Conservation (phyloP, 1,140 invertebrate genomes). For the Popillia japonica region DNA sequence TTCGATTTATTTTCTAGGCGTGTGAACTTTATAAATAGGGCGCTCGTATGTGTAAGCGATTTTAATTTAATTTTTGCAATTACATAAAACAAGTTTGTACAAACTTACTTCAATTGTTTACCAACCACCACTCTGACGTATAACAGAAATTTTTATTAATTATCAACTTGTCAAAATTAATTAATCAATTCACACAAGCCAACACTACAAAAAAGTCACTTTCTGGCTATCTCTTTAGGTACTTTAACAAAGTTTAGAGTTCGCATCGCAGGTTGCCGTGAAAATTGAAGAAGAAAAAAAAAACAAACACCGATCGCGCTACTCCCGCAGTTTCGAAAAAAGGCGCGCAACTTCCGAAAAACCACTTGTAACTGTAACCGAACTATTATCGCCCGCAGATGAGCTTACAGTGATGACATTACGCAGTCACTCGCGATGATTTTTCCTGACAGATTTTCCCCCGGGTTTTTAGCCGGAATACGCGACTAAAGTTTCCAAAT, state of each 20-base stretch:
- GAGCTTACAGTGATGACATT: background rate
- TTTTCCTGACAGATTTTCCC: slow-evolving; percentile 1
- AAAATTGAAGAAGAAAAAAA: no score
- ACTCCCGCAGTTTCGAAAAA: background rate
- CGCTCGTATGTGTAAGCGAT: no score
- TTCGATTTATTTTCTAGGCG: background rate
- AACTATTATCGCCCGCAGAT: no score
- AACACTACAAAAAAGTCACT: background rate
- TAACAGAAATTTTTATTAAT: no score
- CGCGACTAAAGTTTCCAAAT: background rate
- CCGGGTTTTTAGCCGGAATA: no score
- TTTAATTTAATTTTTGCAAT: no score
- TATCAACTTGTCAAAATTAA: no score
- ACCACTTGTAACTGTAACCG: slow-evolving; percentile 22
- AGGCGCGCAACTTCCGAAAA: slow-evolving; percentile 27
- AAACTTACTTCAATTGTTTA: no score
- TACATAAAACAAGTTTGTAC: no score
- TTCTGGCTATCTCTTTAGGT: no score
- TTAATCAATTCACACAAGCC: no score
- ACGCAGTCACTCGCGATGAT: background rate
- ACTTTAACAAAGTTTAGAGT: background rate
- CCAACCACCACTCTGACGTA: no score
- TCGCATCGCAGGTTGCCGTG: background rate
- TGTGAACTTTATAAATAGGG: background rate
- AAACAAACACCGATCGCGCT: slow-evolving; percentile 2